Evolutionary conservation across 2,113 vertebrate species (phyloP), one percentile per base, ranked within the genome.

Genomic region (Microcebus lehilahytsara): DNA sequence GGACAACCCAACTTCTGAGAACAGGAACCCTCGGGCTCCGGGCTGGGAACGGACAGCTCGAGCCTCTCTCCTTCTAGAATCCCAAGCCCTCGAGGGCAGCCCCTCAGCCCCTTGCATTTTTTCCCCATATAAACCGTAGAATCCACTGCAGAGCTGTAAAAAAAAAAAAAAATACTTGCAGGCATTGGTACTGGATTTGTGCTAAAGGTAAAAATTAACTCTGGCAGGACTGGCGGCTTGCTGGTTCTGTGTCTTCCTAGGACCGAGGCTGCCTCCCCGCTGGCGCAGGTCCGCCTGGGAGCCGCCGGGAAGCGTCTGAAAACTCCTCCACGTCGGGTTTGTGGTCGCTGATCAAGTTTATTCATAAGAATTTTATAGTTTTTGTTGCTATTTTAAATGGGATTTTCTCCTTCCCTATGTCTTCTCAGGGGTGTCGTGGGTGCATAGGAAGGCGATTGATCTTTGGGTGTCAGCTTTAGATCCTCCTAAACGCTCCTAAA

Each of bases 141-240:
- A 32, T 2, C 49, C 23, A 20, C 6, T 34, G 11, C 37, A 22
- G 5, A 2, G 23, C n/a, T 32, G 25, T 17, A n/a, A n/a, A n/a
- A n/a, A n/a, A 40, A 40, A 14, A 22, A 14, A 22, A 25, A 37
- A 71, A 20, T 4, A 2, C 49, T 30, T 40, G 64, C 13, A 32
- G 67, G 5, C 32, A 6, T 13, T 19, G 3, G 9, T 2, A 0
- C 2, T 23, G 78, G 4, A 12, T 22, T 7, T 34, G 22, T 34
- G n/a, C 5, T 37, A 6, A 46, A 22, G 46, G 6, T 40, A 40
- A 40, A 40, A 40, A 40, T 40, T 40, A 40, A 37, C 46, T 32
- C 3, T 0, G 13, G 19, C 3, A 19, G 14, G 14, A 17, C 0
- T 22, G 77, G 42, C 40, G 25, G 0, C 12, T 42, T 22, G 10